Conservation (phyloP, 2,797 vertebrate species). For the Ctenosaura bakeri region DNA sequence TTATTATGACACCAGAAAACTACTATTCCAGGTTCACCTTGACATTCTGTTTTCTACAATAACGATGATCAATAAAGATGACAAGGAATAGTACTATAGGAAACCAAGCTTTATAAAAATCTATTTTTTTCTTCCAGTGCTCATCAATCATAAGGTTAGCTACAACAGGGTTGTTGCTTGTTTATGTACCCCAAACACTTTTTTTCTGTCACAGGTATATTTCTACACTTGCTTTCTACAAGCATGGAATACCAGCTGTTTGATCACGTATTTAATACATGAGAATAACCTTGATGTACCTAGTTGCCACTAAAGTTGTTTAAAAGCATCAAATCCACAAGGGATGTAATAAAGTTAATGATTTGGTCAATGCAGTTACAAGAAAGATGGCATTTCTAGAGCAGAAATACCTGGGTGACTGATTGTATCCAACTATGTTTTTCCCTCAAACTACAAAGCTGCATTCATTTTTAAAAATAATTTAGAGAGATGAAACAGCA, state of each 20-base stretch:
- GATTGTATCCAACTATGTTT: background rate
- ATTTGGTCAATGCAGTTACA: slow-evolving; percentile 24
- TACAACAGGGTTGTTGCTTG: background rate
- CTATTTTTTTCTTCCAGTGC: slow-evolving; percentile 16
- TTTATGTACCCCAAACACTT: slow-evolving; percentile 28
- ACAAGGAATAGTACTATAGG: slow-evolving; percentile 24
- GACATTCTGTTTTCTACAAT: slow-evolving; percentile 35
- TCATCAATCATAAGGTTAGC: slow-evolving; percentile 22
- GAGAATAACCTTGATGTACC: background rate
- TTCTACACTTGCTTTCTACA: background rate
- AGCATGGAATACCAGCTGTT: slow-evolving; percentile 3
- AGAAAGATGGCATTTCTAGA: slow-evolving; percentile 24
- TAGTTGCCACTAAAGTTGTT: slow-evolving; percentile 29
- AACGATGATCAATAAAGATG: slow-evolving; percentile 35
- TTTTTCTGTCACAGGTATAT: slow-evolving; percentile 6
- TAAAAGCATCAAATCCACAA: slow-evolving; percentile 15
- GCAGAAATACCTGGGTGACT: slow-evolving; percentile 23
- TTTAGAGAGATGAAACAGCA: background rate
- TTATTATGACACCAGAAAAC: slow-evolving; percentile 7
- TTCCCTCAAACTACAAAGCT: background rate
- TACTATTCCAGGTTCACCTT: slow-evolving; percentile 38
- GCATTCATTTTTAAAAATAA: slow-evolving; percentile 2
- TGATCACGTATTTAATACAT: background rate
- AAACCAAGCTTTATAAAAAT: slow-evolving; percentile 47
- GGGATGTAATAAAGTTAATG: slow-evolving; percentile 20